phyloP scores from a whole-genome alignment of 2,113 vertebrate species.

The Salvelinus fontinalis region DNA sequence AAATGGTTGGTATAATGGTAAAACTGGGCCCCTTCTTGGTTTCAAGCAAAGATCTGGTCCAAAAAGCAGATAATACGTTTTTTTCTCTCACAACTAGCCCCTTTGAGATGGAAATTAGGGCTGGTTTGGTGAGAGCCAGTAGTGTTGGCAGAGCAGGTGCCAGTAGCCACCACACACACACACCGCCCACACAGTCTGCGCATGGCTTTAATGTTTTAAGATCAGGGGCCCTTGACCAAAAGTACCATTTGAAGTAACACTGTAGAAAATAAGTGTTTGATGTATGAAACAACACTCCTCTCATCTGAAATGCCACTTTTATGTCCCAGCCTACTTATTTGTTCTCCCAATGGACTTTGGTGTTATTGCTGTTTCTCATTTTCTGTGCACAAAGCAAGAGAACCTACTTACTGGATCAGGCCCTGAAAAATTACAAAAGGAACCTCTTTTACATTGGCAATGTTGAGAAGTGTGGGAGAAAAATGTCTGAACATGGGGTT shows the following conservation, averaged over 20 bases:
- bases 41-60: conserved; percentile 17
- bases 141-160: conserved; percentile 4
- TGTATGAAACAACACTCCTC: conserved; percentile 6
- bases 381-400: no score
- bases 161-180: conserved; percentile 34
- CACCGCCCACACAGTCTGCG: neutral
- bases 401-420: no score
- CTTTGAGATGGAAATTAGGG: conserved; percentile 7
- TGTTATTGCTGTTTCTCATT: neutral
- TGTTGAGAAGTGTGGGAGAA: no score
- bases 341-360: neutral
- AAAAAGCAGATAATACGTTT: conserved; percentile 22
- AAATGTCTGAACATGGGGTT: no score
- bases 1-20: no score
- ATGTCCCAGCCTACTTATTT: neutral
- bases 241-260: conserved; percentile 6
- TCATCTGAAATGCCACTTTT: neutral
- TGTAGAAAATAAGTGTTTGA: conserved; percentile 2
- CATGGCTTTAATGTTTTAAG: neutral
- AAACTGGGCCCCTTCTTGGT: conserved; percentile 12
- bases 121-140: conserved; percentile 20
- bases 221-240: neutral
- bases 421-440: no score
- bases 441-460: no score
- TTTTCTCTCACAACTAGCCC: conserved; percentile 17